Conservation (phyloP, 2,888 invertebrate genomes). For the Anorthoa munda region DNA sequence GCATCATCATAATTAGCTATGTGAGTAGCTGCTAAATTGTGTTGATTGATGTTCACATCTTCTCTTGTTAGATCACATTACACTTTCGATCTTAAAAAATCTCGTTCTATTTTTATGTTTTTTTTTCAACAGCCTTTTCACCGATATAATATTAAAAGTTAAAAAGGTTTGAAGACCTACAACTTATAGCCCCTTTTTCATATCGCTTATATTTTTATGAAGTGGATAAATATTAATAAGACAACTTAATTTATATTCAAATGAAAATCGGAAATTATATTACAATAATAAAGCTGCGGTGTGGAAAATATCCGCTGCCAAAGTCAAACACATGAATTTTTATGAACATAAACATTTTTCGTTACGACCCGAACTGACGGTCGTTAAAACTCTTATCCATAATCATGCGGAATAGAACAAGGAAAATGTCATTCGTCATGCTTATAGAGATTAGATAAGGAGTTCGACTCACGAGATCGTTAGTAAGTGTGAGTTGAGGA, state of each 20-base stretch:
- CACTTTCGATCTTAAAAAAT: background rate
- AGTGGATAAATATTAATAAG: constrained; percentile 17
- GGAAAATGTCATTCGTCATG: constrained; percentile 66
- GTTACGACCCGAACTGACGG: constrained; percentile 59
- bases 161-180: background rate
- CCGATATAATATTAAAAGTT: background rate
- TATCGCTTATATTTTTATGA: background rate
- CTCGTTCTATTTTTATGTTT: background rate
- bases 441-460: constrained; percentile 66
- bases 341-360: constrained; percentile 67
- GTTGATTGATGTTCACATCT: constrained; percentile 24
- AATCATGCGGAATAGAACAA: constrained; percentile 66
- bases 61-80: constrained; percentile 1
- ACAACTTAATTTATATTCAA: constrained; percentile 34
- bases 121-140: background rate
- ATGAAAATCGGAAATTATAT: constrained; percentile 43
- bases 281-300: constrained; percentile 56
- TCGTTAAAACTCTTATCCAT: constrained; percentile 68
- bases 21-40: constrained; percentile 21
- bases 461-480: constrained; percentile 54
- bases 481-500: constrained; percentile 51
- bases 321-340: constrained; percentile 65
- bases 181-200: background rate
- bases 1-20: constrained; percentile 54
- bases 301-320: constrained; percentile 57